Base-by-base conservation (phyloP, 2,113 vertebrate genomes). In the Heliornis fulica region DNA sequence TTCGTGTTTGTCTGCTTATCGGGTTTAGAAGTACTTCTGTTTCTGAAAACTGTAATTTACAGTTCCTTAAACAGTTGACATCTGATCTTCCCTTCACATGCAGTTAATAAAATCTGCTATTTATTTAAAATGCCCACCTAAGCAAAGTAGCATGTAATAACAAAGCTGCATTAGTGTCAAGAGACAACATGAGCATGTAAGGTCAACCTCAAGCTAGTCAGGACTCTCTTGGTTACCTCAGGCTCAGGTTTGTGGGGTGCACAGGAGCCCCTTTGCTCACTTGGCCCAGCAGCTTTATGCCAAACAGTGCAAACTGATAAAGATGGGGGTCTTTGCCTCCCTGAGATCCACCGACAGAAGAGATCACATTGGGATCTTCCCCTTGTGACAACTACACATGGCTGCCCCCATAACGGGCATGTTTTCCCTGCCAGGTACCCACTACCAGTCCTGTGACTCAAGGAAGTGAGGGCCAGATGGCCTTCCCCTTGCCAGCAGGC, bases 321-420 rank as follows among this genome's bases (percentile, higher is more conserved):
- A 3, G 6, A 31, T 0, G 7, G 15, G 6, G 12, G 6, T 23
- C 5, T 54, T 65, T 41, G 53, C 45, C 57, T 72, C 34, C 9
- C 69, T 19, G 45, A 81, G 59, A 61, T 40, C 38, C 54, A 51
- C 34, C 15, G 2, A 18, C 81, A 50, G 29, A 18, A 15, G 23
- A 78, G 41, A 72, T 60, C 51, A 34, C 50, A 46, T 8, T 0
- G 1, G 32, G 32, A 68, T 78, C 32, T 45, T 81, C 48, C 46
- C 64, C 29, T 38, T 36, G 64, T 29, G 57, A 25, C 46, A 83
- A 13, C 34, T 28, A 28, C 1, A 2, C 48, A 48, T 23, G 45
- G 36, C 57, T 34, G 36, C 5, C 29, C 9, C 21, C 1, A 1
- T 34, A 36, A 65, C 0, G 0, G 53, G 20, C 7, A 7, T 2